Conservation (phyloP, 1,140 invertebrate genomes). For the Aethina tumida region DNA sequence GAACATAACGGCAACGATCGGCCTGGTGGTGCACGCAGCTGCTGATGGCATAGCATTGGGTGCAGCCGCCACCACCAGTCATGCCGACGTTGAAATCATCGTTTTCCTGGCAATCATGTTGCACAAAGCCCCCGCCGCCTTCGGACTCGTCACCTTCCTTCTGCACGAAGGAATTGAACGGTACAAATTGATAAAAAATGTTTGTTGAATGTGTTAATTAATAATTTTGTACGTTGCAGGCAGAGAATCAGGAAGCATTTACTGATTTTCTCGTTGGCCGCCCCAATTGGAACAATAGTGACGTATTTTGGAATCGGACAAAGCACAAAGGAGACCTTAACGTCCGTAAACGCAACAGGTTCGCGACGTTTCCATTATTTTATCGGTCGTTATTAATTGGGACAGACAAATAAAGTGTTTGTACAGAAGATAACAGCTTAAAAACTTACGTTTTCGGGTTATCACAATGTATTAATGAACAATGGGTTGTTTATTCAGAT, state of each 20-base stretch:
- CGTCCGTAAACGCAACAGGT: slow-evolving; percentile 78
- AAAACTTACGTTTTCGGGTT: too few relatives aligned
- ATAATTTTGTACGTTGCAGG: slow-evolving; percentile 34
- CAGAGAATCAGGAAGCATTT: slow-evolving; percentile 81
- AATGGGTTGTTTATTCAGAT: too few relatives aligned
- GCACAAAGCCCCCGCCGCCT: slow-evolving; percentile 97
- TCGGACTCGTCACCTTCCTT: slow-evolving; percentile 94
- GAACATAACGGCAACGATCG: slow-evolving; percentile 87
- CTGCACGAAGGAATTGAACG: slow-evolving; percentile 88
- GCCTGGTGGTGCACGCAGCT: slow-evolving; percentile 94
- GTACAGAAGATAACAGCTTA: too few relatives aligned
- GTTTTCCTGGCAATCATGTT: slow-evolving; percentile 98
- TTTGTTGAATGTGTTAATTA: slow-evolving; percentile 3
- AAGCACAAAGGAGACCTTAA: slow-evolving; percentile 63
- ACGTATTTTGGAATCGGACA: slow-evolving; percentile 92
- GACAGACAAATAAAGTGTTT: too few relatives aligned
- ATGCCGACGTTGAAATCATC: slow-evolving; percentile 93
- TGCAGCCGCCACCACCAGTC: slow-evolving; percentile 88
- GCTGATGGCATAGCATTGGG: slow-evolving; percentile 96
- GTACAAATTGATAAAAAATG: slow-evolving; percentile 20
- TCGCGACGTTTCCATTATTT: too few relatives aligned
- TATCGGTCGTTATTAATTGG: too few relatives aligned
- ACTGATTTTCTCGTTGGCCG: slow-evolving; percentile 87
- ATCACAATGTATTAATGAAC: too few relatives aligned
- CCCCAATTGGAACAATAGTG: slow-evolving; percentile 79